Conservation (phyloP, 2,888 invertebrate species). For the Oscheius sp. region DNA sequence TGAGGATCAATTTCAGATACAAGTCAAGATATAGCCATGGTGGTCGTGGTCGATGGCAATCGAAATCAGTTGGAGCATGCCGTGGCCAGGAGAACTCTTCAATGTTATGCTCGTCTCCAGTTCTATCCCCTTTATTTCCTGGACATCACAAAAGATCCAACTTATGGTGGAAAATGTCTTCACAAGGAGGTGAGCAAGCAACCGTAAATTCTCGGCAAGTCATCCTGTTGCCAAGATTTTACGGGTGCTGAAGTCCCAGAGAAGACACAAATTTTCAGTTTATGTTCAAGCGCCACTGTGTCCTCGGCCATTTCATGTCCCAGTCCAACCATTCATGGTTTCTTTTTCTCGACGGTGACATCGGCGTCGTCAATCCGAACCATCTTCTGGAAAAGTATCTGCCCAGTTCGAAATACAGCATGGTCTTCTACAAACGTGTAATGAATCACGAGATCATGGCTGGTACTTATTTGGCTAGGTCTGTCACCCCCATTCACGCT, state of each 20-base stretch:
- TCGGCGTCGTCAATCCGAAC: constrained; percentile 57
- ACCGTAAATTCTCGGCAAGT: too few relatives aligned
- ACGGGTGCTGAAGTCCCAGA: too few relatives aligned
- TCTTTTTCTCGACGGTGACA: constrained; percentile 54
- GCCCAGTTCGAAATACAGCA: background rate
- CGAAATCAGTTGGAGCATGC: constrained; percentile 30
- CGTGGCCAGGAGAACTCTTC: constrained; percentile 16
- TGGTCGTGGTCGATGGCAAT: constrained; percentile 27
- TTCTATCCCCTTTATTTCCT: constrained; percentile 23
- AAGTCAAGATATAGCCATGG: constrained; percentile 37
- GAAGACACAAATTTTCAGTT: too few relatives aligned
- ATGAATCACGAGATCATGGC: constrained; percentile 72
- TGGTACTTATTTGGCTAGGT: constrained; percentile 60
- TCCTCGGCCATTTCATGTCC: constrained; percentile 40
- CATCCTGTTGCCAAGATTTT: too few relatives aligned
- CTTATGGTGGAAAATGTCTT: constrained; percentile 30
- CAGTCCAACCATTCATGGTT: constrained; percentile 40
- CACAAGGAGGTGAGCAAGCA: constrained; percentile 53
- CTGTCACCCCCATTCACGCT: background rate
- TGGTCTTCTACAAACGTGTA: constrained; percentile 66
- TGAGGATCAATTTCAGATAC: too few relatives aligned
- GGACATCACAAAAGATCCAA: background rate
- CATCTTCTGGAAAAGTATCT: constrained; percentile 59
- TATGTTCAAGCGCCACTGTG: constrained; percentile 57
- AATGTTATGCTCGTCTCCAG: constrained; percentile 13